These are phyloP conservation scores for Pygocentrus nattereri DNA, from an alignment of 2,797 vertebrate species.

Conservation along the genomic window DNA sequence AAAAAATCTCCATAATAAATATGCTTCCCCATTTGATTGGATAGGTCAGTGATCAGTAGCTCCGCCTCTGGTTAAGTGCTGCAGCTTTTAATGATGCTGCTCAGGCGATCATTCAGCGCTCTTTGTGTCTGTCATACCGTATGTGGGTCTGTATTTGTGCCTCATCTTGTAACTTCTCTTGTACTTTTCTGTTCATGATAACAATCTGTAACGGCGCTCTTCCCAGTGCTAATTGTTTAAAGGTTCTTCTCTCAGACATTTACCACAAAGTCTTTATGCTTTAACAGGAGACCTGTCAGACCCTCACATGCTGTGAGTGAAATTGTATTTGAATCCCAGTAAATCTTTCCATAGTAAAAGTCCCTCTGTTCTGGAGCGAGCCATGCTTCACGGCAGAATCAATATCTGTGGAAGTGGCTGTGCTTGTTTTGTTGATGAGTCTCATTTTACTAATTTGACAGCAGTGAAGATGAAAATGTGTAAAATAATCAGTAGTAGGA, in stretches of 20 bases:
- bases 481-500: not conserved
- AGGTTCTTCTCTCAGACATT: slow-evolving; percentile 8
- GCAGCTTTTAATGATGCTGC: too few relatives aligned
- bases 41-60: too few relatives aligned
- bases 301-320: slow-evolving; percentile 51
- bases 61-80: too few relatives aligned
- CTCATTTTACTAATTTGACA: slow-evolving; percentile 37
- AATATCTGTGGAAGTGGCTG: not conserved
- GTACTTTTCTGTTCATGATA: not conserved
- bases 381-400: slow-evolving; percentile 4
- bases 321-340: slow-evolving; percentile 25
- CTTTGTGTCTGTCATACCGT: not conserved
- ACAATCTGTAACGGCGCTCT: not conserved
- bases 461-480: slow-evolving; percentile 12
- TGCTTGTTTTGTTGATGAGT: slow-evolving; percentile 34
- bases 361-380: slow-evolving; percentile 19
- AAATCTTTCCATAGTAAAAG: slow-evolving; percentile 34
- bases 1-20: too few relatives aligned
- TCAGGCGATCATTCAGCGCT: not conserved
- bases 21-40: too few relatives aligned
- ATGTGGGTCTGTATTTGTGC: not conserved
- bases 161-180: not conserved
- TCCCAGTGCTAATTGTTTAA: slow-evolving; percentile 15
- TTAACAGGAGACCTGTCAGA: slow-evolving; percentile 70
- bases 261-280: slow-evolving; percentile 68